Base-by-base conservation (phyloP, 2,113 vertebrate genomes). In the Dunckerocampus dactyliophorus region DNA sequence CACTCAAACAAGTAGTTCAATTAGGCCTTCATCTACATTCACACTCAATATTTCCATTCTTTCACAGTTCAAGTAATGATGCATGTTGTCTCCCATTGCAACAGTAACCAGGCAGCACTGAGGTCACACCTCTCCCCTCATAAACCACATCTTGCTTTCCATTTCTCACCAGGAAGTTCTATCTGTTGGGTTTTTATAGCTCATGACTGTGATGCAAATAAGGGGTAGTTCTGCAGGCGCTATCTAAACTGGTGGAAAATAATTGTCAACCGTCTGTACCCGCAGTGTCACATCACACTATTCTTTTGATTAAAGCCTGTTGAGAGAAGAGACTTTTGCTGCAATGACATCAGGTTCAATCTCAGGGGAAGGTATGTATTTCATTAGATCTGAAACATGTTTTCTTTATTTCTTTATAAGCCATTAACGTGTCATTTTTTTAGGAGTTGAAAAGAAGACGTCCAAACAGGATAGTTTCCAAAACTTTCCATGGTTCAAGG, bases 111-210 rank as follows among this genome's bases (percentile, higher is more conserved):
- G 22, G 70, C 54, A 46, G 46, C 56, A 43, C 77, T 69, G 84
- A 76, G 63, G 80, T 75, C 60, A 60, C 74, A 58, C 63, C 21
- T 57, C 57, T 72, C 34, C 21, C 42, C 43, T 68, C 58, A 55
- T 49, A 60, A 63, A 66, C 67, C 67, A 47, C 84, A 81, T 82
- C 77, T 76, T 75, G 43, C 71, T 90, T 92, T 91, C 89, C 88
- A 73, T 86, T 79, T 81, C 77, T 85, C 76, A 84, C 80, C 86
- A 92, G 88, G 89, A 89, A 90, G 88, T 65, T 69, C 64, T 60
- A 48, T 69, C 71, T 63, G 68, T n/a, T 74, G 55, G 69, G 74
- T 79, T 71, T 75, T 59, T 42, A 62, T n/a, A 55, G 72, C 31
- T 52, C 52, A 70, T 50, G 61, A 76, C 47, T 62, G 3, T 59